Percentiles rank a stretch among this genome's conserved stretches.
Conservation (phyloP, 2,888 invertebrate genomes). For the Dusona sp. region DNA sequence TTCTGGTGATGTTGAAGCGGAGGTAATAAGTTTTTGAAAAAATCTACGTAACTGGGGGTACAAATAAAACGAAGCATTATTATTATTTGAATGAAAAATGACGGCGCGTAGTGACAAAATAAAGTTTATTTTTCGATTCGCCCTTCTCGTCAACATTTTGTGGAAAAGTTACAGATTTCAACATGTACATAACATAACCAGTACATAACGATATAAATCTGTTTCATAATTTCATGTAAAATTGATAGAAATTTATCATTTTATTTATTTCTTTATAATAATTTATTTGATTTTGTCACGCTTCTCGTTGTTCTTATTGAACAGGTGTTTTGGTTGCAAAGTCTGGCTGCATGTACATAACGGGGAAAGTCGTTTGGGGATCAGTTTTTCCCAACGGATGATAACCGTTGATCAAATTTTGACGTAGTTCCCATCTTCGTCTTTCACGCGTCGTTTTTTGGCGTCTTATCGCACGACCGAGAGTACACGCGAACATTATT, state of each 20-base stretch:
- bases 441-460: conserved; percentile 91
- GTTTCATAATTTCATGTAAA: conserved; percentile 25
- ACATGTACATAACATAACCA: not conserved
- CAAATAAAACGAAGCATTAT: not conserved
- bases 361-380: conserved; percentile 79
- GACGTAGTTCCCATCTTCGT: conserved; percentile 89
- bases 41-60: not conserved
- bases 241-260: conserved; percentile 12
- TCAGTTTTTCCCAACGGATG: conserved; percentile 82
- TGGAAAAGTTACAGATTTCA: not conserved
- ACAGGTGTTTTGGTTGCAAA: conserved; percentile 70
- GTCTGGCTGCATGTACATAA: conserved; percentile 80
- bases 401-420: conserved; percentile 86
- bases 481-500: conserved; percentile 94
- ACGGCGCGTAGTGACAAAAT: conserved; percentile 10
- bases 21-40: not conserved
- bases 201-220: not conserved
- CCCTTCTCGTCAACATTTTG: not conserved
- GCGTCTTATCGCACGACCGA: conserved; percentile 93
- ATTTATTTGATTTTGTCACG: conserved; percentile 4
- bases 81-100: not conserved
- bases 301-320: conserved; percentile 42
- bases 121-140: conserved; percentile 17
- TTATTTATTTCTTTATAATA: conserved; percentile 28
- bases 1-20: conserved; percentile 85